Evolutionary conservation across 2,113 vertebrate genomes (phyloP).

Genomic region (Synchiropus splendidus): DNA sequence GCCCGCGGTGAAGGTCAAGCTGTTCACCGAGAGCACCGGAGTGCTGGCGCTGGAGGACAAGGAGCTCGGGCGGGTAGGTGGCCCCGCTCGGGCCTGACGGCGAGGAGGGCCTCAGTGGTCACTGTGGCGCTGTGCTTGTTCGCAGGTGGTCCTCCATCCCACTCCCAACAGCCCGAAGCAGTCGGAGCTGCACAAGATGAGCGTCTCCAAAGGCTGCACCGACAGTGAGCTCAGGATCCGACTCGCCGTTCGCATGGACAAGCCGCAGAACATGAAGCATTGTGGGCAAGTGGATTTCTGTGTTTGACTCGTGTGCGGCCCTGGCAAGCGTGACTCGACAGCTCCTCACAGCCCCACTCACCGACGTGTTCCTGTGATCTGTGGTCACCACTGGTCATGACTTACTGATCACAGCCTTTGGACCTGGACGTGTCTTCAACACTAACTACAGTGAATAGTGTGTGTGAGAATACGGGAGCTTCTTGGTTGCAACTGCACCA

Average conservation of each 20-base stretch:
- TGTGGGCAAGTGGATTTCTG: constrained; percentile 68
- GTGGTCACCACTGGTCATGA: too few species aligned
- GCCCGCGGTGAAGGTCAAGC: constrained; percentile 95
- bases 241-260: constrained; percentile 96
- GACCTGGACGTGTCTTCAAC: too few species aligned
- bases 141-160: constrained; percentile 91
- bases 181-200: constrained; percentile 95
- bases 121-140: not conserved
- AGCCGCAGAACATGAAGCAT: constrained; percentile 99
- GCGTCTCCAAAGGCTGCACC: constrained; percentile 89
- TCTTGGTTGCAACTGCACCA: too few species aligned
- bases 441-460: too few species aligned
- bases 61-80: constrained; percentile 86
- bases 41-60: constrained; percentile 96
- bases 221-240: constrained; percentile 95
- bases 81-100: too few species aligned
- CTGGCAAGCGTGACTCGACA: too few species aligned
- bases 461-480: too few species aligned
- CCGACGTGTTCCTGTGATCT: too few species aligned
- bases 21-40: constrained; percentile 95
- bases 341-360: too few species aligned
- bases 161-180: constrained; percentile 97
- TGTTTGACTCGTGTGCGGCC: too few species aligned
- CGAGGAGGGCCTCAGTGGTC: too few species aligned
- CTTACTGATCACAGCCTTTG: too few species aligned